These are phyloP conservation scores for Dicaeum eximium DNA, from an alignment of 2,113 vertebrate genomes.

Conservation along the genomic window DNA sequence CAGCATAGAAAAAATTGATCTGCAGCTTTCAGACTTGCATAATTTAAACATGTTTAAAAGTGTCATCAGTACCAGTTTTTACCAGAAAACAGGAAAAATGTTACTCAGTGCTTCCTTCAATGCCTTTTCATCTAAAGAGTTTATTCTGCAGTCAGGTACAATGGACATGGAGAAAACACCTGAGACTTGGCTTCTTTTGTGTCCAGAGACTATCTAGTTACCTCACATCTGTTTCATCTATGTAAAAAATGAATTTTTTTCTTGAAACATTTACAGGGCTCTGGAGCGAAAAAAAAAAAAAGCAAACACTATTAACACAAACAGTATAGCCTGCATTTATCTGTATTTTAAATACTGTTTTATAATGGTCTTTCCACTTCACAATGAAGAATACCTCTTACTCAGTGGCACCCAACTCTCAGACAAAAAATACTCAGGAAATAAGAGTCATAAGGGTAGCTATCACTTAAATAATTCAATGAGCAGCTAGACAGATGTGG, in stretches of 20 bases:
- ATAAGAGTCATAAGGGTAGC: background rate
- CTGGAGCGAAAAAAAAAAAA: background rate
- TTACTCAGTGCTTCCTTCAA: background rate
- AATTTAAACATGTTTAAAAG: background rate
- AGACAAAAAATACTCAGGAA: background rate
- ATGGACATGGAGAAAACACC: background rate
- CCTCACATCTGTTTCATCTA: background rate
- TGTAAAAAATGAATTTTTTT: background rate
- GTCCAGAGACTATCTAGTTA: background rate
- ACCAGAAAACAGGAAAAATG: background rate
- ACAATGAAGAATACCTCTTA: background rate
- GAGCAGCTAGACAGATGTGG: background rate
- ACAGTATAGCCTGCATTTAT: background rate
- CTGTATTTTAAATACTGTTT: background rate
- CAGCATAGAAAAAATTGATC: background rate
- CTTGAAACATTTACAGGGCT: background rate
- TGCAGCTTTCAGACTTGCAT: background rate
- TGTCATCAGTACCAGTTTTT: background rate
- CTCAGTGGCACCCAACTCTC: background rate
- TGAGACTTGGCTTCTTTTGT: background rate
- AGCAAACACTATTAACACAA: background rate
- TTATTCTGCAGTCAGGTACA: background rate
- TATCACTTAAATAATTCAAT: background rate
- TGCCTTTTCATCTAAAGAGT: background rate
- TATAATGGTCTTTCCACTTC: background rate